A percentile compares a stretch with the other conserved stretches of the same genome.
Conservation (phyloP, 2,888 invertebrate species). For the Scelioninae gen. 2 region DNA sequence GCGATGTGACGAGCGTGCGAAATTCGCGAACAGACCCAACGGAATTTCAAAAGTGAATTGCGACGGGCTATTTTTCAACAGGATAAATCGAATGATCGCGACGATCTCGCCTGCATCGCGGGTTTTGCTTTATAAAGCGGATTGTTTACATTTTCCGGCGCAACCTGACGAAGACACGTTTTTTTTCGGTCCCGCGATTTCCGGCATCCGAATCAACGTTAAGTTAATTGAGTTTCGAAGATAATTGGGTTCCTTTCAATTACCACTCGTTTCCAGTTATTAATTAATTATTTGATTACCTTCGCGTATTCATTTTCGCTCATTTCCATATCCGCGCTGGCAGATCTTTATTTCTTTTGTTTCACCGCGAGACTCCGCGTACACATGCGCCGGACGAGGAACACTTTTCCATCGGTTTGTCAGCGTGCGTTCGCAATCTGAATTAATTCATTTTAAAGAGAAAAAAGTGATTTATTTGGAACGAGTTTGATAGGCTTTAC, state of each 20-base stretch:
- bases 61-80: slow-evolving; percentile 14
- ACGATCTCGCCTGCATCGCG: neutral
- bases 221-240: slow-evolving; percentile 4
- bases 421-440: slow-evolving; percentile 21
- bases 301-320: slow-evolving; percentile 24
- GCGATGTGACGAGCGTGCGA: slow-evolving; percentile 2
- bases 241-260: neutral
- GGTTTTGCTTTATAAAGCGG: slow-evolving; percentile 22
- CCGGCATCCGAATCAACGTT: neutral
- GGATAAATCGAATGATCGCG: slow-evolving; percentile 1
- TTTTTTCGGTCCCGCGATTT: neutral
- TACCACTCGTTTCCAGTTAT: neutral
- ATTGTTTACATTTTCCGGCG: slow-evolving; percentile 13
- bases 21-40: slow-evolving; percentile 7
- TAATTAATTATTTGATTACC: slow-evolving; percentile 33
- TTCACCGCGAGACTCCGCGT: slow-evolving; percentile 22
- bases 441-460: slow-evolving; percentile 41
- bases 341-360: slow-evolving; percentile 33
- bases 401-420: slow-evolving; percentile 39
- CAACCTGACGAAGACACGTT: neutral
- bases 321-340: slow-evolving; percentile 20
- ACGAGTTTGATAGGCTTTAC: slow-evolving; percentile 29
- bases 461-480: slow-evolving; percentile 42
- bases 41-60: slow-evolving; percentile 21
- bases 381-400: slow-evolving; percentile 16